phyloP scores from a whole-genome alignment of 1,140 invertebrate genomes.

The Oncopodura yosiiana region DNA sequence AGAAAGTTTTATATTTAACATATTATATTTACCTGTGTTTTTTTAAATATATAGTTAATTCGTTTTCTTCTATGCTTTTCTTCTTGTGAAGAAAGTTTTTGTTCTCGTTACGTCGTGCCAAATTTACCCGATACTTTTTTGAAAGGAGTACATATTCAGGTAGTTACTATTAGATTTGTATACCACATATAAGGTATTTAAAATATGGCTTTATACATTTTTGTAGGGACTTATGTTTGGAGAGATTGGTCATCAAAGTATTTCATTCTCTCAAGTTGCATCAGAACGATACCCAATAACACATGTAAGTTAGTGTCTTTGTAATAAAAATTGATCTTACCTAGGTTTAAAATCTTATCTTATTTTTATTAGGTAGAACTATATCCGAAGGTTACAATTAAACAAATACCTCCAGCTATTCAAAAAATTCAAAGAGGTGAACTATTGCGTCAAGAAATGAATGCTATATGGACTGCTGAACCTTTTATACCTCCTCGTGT shows the following conservation, averaged over 20 bases:
- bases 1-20: neutral
- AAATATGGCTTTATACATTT: neutral
- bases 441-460: constrained; percentile 24
- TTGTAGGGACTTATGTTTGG: constrained; percentile 28
- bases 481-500: constrained; percentile 3
- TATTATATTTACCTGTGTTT: neutral
- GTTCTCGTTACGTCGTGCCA: constrained; percentile 27
- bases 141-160: constrained; percentile 35
- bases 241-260: constrained; percentile 28
- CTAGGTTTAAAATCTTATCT: neutral
- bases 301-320: constrained; percentile 24
- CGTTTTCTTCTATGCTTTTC: constrained; percentile 32
- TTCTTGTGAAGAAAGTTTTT: constrained; percentile 26
- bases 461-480: constrained; percentile 19
- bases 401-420: constrained; percentile 12
- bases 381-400: constrained; percentile 15
- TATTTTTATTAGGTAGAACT: constrained; percentile 27
- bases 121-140: constrained; percentile 33
- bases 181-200: neutral
- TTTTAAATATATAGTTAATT: constrained; percentile 21
- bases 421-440: constrained; percentile 16
- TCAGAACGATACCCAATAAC: constrained; percentile 27
- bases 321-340: neutral
- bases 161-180: constrained; percentile 8
- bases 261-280: constrained; percentile 32